These are phyloP conservation scores for Ranitomeya variabilis DNA, from an alignment of 2,113 vertebrate genomes.

Conservation along the genomic window DNA sequence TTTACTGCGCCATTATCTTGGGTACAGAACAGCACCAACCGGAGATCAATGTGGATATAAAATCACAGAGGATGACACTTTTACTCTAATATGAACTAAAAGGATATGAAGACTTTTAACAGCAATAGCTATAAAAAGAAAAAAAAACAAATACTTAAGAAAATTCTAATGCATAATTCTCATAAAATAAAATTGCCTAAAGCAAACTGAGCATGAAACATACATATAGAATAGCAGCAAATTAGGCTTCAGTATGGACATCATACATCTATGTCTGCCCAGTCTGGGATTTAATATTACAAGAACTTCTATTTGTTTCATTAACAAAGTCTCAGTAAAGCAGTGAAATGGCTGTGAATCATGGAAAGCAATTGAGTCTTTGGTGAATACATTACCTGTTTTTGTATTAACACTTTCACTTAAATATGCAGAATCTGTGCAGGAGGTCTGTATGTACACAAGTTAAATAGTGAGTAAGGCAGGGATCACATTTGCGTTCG, in stretches of 20 bases:
- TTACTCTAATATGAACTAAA: conserved; percentile 42
- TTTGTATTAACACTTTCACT: background rate
- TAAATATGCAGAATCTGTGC: background rate
- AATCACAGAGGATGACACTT: conserved; percentile 34
- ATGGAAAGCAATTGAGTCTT: background rate
- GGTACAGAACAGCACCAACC: conserved; percentile 57
- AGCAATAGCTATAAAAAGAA: conserved; percentile 57
- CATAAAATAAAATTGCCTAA: conserved; percentile 30
- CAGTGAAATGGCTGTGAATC: background rate
- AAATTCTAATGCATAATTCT: background rate
- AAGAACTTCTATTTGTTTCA: background rate
- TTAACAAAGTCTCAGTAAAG: background rate
- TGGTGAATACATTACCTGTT: background rate
- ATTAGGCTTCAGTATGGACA: conserved; percentile 52
- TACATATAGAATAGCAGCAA: conserved; percentile 18
- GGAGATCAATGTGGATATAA: conserved; percentile 60
- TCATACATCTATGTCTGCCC: conserved; percentile 9
- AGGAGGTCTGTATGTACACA: background rate
- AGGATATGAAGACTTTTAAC: conserved; percentile 55
- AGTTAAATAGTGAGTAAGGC: background rate
- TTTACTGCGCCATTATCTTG: conserved; percentile 59
- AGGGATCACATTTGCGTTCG: too few species aligned
- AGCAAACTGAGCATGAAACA: conserved; percentile 40
- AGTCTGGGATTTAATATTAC: conserved; percentile 6
- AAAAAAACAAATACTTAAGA: conserved; percentile 54